A percentile compares a stretch with the other conserved stretches of the same genome.
phyloP scores from a whole-genome alignment of 2,797 vertebrate species.

The Neostethus bicornis region DNA sequence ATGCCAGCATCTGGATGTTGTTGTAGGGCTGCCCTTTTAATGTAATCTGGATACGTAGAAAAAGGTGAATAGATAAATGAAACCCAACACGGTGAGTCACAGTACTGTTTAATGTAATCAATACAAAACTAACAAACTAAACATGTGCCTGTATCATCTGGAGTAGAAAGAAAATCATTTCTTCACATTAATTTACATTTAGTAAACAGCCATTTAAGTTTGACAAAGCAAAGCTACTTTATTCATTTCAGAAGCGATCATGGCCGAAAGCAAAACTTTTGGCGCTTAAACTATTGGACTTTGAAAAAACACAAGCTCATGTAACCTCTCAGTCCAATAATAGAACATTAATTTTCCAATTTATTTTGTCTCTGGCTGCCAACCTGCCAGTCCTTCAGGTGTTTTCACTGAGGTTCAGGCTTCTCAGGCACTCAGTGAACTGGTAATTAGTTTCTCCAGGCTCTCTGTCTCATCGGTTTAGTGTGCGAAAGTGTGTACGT shows the following conservation, averaged over 20 bases:
- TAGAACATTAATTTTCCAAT: slow-evolving; percentile 74
- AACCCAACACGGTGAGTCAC: background rate
- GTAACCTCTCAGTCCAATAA: slow-evolving; percentile 58
- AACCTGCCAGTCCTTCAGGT: slow-evolving; percentile 70
- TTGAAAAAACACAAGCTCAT: slow-evolving; percentile 39
- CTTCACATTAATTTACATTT: slow-evolving; percentile 10
- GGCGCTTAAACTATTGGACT: slow-evolving; percentile 56
- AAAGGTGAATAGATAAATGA: too few species aligned
- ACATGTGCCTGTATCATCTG: background rate
- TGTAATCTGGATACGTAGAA: too few species aligned
- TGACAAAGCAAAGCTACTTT: slow-evolving; percentile 44
- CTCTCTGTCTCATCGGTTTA: slow-evolving; percentile 52
- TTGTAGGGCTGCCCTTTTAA: too few species aligned
- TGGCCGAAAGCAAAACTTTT: slow-evolving; percentile 40
- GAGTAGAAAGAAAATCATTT: slow-evolving; percentile 1
- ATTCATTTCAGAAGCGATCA: too few species aligned
- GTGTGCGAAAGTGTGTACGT: slow-evolving; percentile 34
- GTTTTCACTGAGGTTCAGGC: slow-evolving; percentile 69
- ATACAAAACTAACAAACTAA: background rate
- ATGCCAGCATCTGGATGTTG: too few species aligned
- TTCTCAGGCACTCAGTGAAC: slow-evolving; percentile 69
- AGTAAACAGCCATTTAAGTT: slow-evolving; percentile 19
- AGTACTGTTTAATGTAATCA: slow-evolving; percentile 1
- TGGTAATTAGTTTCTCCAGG: slow-evolving; percentile 75
- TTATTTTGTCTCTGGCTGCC: slow-evolving; percentile 69